Evolutionary conservation across 2,797 vertebrate species (phyloP), one percentile per base, ranked within the genome.

Genomic region (Antennarius maculatus): DNA sequence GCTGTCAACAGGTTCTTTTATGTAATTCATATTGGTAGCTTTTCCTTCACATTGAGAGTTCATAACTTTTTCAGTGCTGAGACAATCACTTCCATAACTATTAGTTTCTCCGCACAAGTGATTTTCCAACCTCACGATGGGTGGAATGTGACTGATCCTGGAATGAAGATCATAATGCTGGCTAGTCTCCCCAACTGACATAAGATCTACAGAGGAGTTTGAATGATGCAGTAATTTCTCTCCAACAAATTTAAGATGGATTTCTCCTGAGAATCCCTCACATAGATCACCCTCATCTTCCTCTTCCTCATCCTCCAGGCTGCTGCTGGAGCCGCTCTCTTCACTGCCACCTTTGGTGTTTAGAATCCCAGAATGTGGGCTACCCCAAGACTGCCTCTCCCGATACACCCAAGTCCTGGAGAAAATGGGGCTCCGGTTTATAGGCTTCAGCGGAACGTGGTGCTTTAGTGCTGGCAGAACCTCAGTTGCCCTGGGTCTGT

Each of bases 261-360:
- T 68, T 7, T 49, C 61, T 31, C 52, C 27, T 3, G 61, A 50
- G 27, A 28, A 11, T 29, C 14, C 46, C 41, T 37, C 48, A 3
- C 16, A 34, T 16, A 41, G 13, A 6, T 74, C 42, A 16, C 55
- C 46, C 31, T 68, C 67, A 29, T 77, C 71, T 11, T 72, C 73
- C 6, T 71, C 65, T 2, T 74, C 77, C 11, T 81, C 87, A 42
- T 86, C 86, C 27, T 92, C 85, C 45, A 88, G 69, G 42, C 85
- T 90, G 77, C 88, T 89, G 84, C 83, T 88, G 54, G 88, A 91
- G 14, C 84, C 69, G 7, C 89, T 93, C 42, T 87, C 91, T 48
- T 91, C 90, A 8, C 91, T 92, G 18, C 83, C 85, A 2, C 68
- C 74, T 53, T 79, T 90, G 6, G 64, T 66, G 37, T 54, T 54